Base-by-base conservation (phyloP, 2,797 vertebrate genomes). In the Yasuhikotakia modesta region DNA sequence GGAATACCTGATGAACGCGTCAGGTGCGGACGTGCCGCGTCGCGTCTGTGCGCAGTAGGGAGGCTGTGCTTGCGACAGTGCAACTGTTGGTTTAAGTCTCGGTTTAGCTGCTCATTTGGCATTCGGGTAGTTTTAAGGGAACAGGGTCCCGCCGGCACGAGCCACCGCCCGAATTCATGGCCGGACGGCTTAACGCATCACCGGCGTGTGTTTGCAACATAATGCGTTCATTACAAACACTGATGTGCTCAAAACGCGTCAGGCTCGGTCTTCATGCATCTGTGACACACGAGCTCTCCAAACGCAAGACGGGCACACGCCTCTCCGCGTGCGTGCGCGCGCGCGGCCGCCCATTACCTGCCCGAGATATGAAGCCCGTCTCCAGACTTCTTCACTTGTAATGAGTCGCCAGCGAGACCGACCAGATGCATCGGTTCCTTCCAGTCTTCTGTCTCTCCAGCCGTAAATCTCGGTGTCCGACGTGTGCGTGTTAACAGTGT, bases 281-380 rank as follows among this genome's bases (percentile, higher is more conserved):
- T n/a, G n/a, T n/a, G n/a, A n/a, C n/a, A n/a, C n/a, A n/a, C n/a
- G n/a, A n/a, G n/a, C n/a, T n/a, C n/a, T n/a, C n/a, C n/a, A n/a
- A n/a, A n/a, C n/a, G n/a, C n/a, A n/a, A n/a, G n/a, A 78, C 83
- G 55, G 82, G 82, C 83, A 84, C 76, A 65, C 61, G 19, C 39
- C 30, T 70, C 80, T 73, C 66, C 22, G 53, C 55, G 6, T 70
- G 63, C 17, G 22, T 68, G 70, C 69, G 75, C 48, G 43, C 43
- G n/a, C n/a, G n/a, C n/a, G n/a, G n/a, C n/a, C n/a, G n/a, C 73
- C 70, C 78, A 79, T 86, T 86, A 81, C 83, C 85, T 85, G 85
- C 85, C 73, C 74, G 80, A 82, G 82, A 83, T 85, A 87, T 87
- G 83, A 83, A 82, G 79, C 72, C 76, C 82, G 76, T 79, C 84